A percentile compares a stretch with the other conserved stretches of the same genome.
phyloP scores from a whole-genome alignment of 2,113 vertebrate species.

The Panthera tigris region DNA sequence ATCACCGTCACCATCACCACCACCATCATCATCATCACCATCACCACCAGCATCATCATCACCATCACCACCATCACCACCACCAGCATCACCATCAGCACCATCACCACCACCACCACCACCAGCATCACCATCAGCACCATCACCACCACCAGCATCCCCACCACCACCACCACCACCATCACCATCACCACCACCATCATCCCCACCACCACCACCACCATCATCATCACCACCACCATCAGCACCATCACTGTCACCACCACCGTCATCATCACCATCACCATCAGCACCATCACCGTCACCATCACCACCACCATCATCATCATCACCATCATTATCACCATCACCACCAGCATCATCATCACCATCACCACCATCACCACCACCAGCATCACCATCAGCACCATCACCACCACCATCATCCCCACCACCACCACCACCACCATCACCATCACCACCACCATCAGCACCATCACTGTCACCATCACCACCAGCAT shows the following conservation, averaged over 20 bases:
- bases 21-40: too few species aligned
- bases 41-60: fast-evolving
- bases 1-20: fast-evolving
- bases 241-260: fast-evolving
- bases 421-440: fast-evolving
- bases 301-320: not conserved
- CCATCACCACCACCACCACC: fast-evolving
- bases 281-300: not conserved
- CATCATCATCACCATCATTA: not conserved
- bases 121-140: fast-evolving
- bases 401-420: not conserved
- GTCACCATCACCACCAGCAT: fast-evolving
- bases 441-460: fast-evolving
- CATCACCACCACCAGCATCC: fast-evolving
- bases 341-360: fast-evolving
- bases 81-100: fast-evolving
- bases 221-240: fast-evolving
- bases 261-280: too few species aligned
- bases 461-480: fast-evolving
- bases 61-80: fast-evolving
- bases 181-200: fast-evolving
- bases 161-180: fast-evolving
- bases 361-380: not conserved
- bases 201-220: fast-evolving
- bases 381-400: fast-evolving